Conservation (phyloP, 1,140 invertebrate species). For the Leguminivora glycinivorella region DNA sequence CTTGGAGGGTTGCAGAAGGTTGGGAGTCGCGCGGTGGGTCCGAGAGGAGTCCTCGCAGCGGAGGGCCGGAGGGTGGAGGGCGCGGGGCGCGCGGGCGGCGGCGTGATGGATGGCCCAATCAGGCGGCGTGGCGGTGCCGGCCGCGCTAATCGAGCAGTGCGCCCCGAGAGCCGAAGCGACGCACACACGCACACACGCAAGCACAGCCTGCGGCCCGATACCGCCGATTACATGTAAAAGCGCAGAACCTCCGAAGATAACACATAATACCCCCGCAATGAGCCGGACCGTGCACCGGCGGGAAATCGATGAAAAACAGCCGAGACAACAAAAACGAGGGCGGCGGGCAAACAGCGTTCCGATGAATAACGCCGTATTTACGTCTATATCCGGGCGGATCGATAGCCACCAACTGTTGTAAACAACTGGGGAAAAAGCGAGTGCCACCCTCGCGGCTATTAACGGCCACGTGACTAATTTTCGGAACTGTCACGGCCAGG, state of each 20-base stretch:
- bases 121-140: constrained; percentile 69
- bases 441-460: constrained; percentile 59
- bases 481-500: constrained; percentile 66
- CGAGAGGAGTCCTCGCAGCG: constrained; percentile 34
- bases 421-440: constrained; percentile 66
- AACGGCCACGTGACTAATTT: constrained; percentile 73
- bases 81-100: constrained; percentile 43
- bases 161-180: constrained; percentile 49
- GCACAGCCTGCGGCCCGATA: constrained; percentile 10
- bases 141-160: constrained; percentile 72
- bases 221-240: constrained; percentile 51
- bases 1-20: constrained; percentile 35
- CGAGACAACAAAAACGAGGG: constrained; percentile 46
- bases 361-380: constrained; percentile 60
- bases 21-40: constrained; percentile 31
- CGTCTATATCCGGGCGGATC: constrained; percentile 56
- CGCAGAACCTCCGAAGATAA: constrained; percentile 51
- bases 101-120: constrained; percentile 77
- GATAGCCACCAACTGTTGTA: constrained; percentile 74
- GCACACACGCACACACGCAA: constrained; percentile 52
- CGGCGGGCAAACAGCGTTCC: constrained; percentile 51
- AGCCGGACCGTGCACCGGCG: constrained; percentile 33
- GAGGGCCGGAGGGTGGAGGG: constrained; percentile 29
- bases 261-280: constrained; percentile 42
- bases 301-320: constrained; percentile 67